phyloP scores from a whole-genome alignment of 2,888 invertebrate species.

The Microctonus hyperodae region DNA sequence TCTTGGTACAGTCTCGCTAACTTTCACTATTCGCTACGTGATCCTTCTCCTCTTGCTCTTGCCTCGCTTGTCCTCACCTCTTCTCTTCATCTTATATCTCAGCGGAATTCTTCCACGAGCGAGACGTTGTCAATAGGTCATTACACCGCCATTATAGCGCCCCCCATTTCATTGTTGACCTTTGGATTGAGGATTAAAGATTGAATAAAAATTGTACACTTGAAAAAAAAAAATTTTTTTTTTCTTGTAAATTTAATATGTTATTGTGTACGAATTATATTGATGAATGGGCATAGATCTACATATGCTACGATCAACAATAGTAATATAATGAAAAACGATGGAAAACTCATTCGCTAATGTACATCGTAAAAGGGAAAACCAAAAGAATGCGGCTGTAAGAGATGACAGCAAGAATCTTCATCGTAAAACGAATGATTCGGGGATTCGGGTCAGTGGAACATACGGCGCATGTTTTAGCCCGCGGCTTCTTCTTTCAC shows the following conservation, averaged over 20 bases:
- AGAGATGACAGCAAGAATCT: conserved; percentile 20
- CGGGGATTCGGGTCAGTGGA: conserved; percentile 44
- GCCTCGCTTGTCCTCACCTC: conserved; percentile 16
- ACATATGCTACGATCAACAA: background rate
- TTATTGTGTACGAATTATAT: background rate
- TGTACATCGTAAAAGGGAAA: conserved; percentile 23
- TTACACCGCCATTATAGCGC: conserved; percentile 14
- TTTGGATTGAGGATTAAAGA: background rate
- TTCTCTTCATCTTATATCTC: conserved; percentile 31
- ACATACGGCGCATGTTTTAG: conserved; percentile 35
- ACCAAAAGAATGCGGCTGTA: conserved; percentile 20
- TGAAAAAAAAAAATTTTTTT: background rate
- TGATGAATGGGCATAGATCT: background rate
- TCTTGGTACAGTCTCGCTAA: conserved; percentile 39
- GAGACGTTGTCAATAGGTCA: conserved; percentile 24
- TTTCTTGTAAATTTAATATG: background rate
- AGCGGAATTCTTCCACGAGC: conserved; percentile 46
- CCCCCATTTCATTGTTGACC: conserved; percentile 11
- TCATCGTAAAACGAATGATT: conserved; percentile 34
- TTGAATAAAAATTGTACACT: background rate
- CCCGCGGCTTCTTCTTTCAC: conserved; percentile 30
- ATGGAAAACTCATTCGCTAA: background rate
- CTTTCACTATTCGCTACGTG: conserved; percentile 51
- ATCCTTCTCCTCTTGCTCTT: conserved; percentile 35
- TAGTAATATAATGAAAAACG: background rate